Evolutionary conservation across 37 sponge, comb jelly and placozoan genomes (phyloP), one percentile per base, ranked within the genome.

Genomic region (Chondrosia reniformis): DNA sequence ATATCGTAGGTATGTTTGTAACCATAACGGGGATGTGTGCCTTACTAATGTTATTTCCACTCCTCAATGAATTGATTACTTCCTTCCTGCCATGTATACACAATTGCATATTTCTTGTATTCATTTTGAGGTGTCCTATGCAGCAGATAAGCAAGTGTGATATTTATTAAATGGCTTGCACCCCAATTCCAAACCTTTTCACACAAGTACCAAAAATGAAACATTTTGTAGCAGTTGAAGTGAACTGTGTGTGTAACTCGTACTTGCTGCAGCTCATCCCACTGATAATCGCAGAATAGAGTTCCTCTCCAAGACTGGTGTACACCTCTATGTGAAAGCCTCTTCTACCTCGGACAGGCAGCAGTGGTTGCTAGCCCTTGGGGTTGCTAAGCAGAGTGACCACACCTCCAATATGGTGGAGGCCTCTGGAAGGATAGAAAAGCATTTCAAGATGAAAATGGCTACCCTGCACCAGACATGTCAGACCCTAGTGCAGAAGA

Each of bases 321-420:
- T 65, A 61, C 67, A 79, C 57, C 49, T 95, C 33, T 95, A 95
- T 69, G 74, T 95, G 33, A 58, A 76, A n/a, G 93, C 93, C 4
- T 73, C 85, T 37, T 79, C 93, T 30, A 63, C 67, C 8, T 57
- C 67, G 5, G 96, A 95, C 74, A 31, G 90, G 30, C 96, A 95
- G 85, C 81, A 89, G 67, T 95, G 96, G 96, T 65, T 95, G 43
- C 80, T 95, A 0, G 94, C 90, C 4, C 76, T 95, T 32, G 96
- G 90, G 4, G 42, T 55, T 44, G 74, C 93, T 9, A 95, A 92
- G 55, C 86, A 83, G 55, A 80, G 49, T 13, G 83, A 82, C 21
- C 38, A 13, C 19, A 42, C 9, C 4, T 37, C 74, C 10, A 24
- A 15, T 19, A 21, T 73, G 19, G 4, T 34, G 4, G 74, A 31